Conservation (phyloP, 2,797 vertebrate species). For the Iguana delicatissima region DNA sequence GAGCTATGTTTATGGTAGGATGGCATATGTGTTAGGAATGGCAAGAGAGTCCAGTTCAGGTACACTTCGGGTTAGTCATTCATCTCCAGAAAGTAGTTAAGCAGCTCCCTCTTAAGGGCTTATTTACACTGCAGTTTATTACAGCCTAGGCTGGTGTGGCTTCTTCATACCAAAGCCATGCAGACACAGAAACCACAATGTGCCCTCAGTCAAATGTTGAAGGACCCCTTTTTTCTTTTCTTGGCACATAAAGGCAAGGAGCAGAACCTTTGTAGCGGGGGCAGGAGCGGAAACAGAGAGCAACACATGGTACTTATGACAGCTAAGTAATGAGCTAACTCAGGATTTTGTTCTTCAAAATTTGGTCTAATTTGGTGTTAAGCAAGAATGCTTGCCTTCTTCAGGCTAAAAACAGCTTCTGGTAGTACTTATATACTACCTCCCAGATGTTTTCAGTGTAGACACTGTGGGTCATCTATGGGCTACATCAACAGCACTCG, state of each 20-base stretch:
- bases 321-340: neutral
- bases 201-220: neutral
- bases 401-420: neutral
- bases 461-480: neutral
- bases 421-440: neutral
- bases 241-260: neutral
- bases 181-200: neutral
- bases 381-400: neutral
- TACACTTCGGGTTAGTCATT: neutral
- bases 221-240: neutral
- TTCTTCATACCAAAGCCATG: neutral
- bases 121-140: slow-evolving; percentile 11
- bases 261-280: neutral
- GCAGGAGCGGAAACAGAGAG: neutral
- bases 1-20: neutral
- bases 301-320: neutral
- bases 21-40: neutral
- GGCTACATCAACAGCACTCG: slow-evolving; percentile 4
- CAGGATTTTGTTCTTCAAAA: neutral
- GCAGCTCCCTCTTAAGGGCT: slow-evolving; percentile 27
- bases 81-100: slow-evolving; percentile 19
- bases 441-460: slow-evolving; percentile 28
- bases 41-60: neutral
- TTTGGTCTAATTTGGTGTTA: neutral
- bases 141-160: neutral